Evolutionary conservation across 1,140 invertebrate genomes (phyloP).

Genomic region (Neuroterus valhalla): DNA sequence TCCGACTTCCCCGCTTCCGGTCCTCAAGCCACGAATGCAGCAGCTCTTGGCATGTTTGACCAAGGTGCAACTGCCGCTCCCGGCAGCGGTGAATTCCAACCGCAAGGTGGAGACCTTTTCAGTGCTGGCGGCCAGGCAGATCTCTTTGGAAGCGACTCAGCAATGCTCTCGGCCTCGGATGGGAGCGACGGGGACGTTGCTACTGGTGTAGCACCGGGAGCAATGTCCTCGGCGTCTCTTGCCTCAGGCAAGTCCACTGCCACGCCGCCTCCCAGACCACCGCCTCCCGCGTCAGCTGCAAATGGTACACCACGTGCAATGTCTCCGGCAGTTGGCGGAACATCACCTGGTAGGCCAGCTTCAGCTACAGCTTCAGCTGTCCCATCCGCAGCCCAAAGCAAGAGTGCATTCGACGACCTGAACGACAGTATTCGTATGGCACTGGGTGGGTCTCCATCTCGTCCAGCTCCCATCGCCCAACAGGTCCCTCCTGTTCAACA

Average conservation of each 20-base stretch:
- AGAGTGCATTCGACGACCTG: conserved; percentile 83
- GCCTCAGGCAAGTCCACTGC: conserved; percentile 66
- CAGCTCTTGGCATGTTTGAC: conserved; percentile 48
- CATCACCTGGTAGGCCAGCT: conserved; percentile 60
- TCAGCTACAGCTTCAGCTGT: conserved; percentile 45
- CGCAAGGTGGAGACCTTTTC: conserved; percentile 68
- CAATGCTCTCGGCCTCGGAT: conserved; percentile 61
- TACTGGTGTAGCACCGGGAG: conserved; percentile 47
- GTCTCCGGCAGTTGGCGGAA: conserved; percentile 64
- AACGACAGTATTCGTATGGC: conserved; percentile 83
- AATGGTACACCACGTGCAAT: conserved; percentile 72
- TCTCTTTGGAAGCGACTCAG: conserved; percentile 71
- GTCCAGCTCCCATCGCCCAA: conserved; percentile 62
- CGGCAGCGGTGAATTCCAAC: conserved; percentile 46
- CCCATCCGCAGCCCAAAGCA: conserved; percentile 71
- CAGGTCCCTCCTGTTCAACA: conserved; percentile 64
- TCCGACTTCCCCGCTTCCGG: conserved; percentile 72
- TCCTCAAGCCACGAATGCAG: conserved; percentile 53
- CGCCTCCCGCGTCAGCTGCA: conserved; percentile 72
- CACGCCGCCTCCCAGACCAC: conserved; percentile 75
- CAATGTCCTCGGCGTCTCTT: conserved; percentile 58
- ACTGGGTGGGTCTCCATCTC: conserved; percentile 79
- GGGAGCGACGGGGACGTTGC: conserved; percentile 61
- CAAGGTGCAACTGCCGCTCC: conserved; percentile 46
- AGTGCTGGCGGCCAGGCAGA: conserved; percentile 71